Conservation (phyloP, 2,113 vertebrate species). For the Carlito syrichta region DNA sequence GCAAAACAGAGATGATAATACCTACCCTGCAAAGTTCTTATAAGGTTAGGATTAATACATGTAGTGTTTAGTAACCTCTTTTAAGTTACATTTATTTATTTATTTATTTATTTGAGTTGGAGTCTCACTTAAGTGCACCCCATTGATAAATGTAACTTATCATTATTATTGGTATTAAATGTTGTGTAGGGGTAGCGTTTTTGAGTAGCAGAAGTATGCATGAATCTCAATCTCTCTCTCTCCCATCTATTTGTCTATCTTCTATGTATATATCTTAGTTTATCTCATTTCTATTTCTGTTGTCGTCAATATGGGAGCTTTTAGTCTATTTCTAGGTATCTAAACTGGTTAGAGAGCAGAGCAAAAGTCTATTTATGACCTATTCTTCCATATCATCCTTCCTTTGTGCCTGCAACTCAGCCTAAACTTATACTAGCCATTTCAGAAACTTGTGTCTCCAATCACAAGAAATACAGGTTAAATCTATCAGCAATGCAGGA, state of each 20-base stretch:
- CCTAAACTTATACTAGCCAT: background rate
- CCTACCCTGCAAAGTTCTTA: background rate
- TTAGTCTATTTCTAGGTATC: background rate
- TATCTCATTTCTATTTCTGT: background rate
- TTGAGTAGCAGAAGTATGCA: background rate
- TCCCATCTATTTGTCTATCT: background rate
- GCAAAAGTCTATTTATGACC: background rate
- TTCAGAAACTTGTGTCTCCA: background rate
- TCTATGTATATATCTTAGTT: background rate
- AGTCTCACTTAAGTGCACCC: too few species aligned
- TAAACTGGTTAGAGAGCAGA: background rate
- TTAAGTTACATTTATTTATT: background rate
- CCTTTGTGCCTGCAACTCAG: background rate
- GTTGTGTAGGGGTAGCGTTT: background rate
- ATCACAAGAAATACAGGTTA: background rate
- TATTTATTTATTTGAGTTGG: too few species aligned
- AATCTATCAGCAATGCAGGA: background rate
- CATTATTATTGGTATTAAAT: background rate
- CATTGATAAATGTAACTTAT: background rate
- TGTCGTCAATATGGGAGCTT: background rate
- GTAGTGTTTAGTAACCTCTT: background rate
- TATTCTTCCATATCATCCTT: background rate
- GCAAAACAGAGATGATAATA: background rate
- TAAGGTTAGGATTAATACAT: background rate
- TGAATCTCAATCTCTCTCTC: background rate